Base-by-base conservation (phyloP, 2,888 invertebrate species). In the Fragum sueziense region DNA sequence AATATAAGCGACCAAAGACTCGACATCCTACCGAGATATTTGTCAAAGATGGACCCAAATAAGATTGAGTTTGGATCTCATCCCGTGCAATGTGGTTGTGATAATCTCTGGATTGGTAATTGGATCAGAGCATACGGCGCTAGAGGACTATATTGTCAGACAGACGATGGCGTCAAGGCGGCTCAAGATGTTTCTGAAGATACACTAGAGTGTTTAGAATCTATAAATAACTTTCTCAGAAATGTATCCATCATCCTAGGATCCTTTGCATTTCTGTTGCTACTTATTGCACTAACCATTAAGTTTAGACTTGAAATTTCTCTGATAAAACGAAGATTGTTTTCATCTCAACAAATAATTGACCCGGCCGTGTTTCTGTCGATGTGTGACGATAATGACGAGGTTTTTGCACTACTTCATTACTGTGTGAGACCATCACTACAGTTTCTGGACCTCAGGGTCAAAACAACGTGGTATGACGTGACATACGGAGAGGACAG, bases 61-160 rank as follows among this genome's bases (percentile, higher is more conserved):
- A 52, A 37, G 27, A 62, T 74, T 14, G 25, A 17, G 17, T 81
- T 81, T 59, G 72, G 77, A 33, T 14, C 52, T 7, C 20, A 73
- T 34, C 61, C 75, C 9, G 62, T 77, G 0, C 34, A 29, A 25
- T 81, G 76, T 81, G 47, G 54, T 14, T 81, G 77, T 47, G 62
- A 69, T 2, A 77, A 81, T 47, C 25, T 71, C 2, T 77, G 77
- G 72, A 68, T 77, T 20, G 77, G 80, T 29, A 67, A 74, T 33
- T 81, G 76, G 80, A 73, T 80, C 11, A 68, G 76, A 34, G 27
- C 22, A 7, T 57, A 79, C 29, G 41, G 59, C 25, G 72, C 79
- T 14, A 57, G 41, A 6, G 31, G 37, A 17, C 51, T 79, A 3
- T n/a, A 22, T 20, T 79, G 79, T 57, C n/a, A 57, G 9, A 68